These are phyloP conservation scores for Atherinomorus stipes DNA, from an alignment of 2,113 vertebrate species.

Conservation along the genomic window DNA sequence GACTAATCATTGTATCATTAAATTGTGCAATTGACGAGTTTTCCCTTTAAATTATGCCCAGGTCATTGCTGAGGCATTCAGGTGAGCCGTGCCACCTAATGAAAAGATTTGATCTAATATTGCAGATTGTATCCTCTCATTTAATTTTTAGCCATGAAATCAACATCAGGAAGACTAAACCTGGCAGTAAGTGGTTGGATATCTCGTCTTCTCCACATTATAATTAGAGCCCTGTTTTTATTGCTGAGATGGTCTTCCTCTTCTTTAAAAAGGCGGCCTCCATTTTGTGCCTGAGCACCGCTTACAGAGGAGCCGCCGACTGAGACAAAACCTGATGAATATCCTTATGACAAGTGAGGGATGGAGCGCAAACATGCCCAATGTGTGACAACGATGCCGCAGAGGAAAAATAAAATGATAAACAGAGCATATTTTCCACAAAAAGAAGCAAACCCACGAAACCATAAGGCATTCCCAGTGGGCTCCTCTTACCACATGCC, in stretches of 20 bases:
- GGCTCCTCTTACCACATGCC: constrained; percentile 13
- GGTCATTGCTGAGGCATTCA: too few relatives aligned
- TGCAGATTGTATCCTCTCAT: too few relatives aligned
- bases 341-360: constrained; percentile 9
- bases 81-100: too few relatives aligned
- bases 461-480: constrained; percentile 23
- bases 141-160: too few relatives aligned
- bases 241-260: not conserved
- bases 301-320: not conserved
- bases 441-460: constrained; percentile 34
- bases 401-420: constrained; percentile 18
- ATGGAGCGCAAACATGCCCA: constrained; percentile 13
- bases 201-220: too few relatives aligned
- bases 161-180: too few relatives aligned
- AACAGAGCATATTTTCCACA: constrained; percentile 6
- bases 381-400: constrained; percentile 16
- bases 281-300: constrained; percentile 54
- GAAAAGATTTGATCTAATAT: too few relatives aligned
- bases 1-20: too few relatives aligned
- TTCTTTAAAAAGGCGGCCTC: constrained; percentile 20
- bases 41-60: too few relatives aligned
- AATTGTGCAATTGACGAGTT: too few relatives aligned
- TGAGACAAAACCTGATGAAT: constrained; percentile 23
- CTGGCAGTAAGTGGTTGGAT: too few relatives aligned
- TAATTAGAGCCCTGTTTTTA: not conserved